Evolutionary conservation across 2,888 invertebrate genomes (phyloP), one percentile per base, ranked within the genome.

Genomic region (Heliconius erato): DNA sequence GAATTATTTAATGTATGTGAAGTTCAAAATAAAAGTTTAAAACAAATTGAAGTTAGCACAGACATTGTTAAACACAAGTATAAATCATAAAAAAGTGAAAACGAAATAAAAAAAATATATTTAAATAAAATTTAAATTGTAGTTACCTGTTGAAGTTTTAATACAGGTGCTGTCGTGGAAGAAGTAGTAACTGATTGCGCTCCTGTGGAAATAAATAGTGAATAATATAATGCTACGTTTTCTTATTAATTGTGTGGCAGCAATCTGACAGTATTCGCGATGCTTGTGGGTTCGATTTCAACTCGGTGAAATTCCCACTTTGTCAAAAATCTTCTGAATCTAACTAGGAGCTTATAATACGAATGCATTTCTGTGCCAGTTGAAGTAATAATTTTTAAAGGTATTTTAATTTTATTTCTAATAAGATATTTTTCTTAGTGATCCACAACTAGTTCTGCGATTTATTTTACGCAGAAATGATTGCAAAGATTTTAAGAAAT

Each of bases 101-200:
- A 16, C 23, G 59, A 74, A 76, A 16, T 23, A 54, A 80, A 67
- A 16, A 69, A 74, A 79, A 14, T 1, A 23, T 49, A 59, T 26
- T 26, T 49, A 68, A 67, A 28, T 68, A 40, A 71, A 67, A 32
- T 74, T 65, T 26, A 44, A 40, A 49, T 68, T 14, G 19, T 69
- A 81, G 72, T 87, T 91, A 95, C 96, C 94, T 96, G 96, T 86
- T 95, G 95, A 78, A 96, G 86, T 91, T 96, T 96, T 74, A 96
- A 88, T 19, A 95, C 90, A 1, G 96, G 96, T 16, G 95, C 85
- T 2, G 95, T 88, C 9, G 94, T 88, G 11, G 94, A 90, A 2
- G 94, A 90, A 0, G 95, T 94, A 5, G 94, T 91, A 16, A 90
- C 92, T 2, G 92, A 87, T 90, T 94, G 95, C 40, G 90, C 91